Evolutionary conservation across 2,888 invertebrate species (phyloP), one percentile per base, ranked within the genome.

Genomic region (Mycalesis mineus): DNA sequence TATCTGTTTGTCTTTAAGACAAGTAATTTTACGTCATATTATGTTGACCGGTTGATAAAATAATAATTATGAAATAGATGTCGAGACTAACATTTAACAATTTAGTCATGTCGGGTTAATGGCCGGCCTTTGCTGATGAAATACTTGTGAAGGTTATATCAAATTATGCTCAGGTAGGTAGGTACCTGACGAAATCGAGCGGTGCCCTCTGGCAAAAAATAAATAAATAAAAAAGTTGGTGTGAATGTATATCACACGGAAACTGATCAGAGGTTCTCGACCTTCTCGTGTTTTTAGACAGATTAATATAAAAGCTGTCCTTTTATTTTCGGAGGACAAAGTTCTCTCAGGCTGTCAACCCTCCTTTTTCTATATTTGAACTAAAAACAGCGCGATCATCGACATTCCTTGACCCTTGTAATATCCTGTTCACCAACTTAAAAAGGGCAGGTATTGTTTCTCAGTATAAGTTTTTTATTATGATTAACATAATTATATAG

Each of bases 121-220:
- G 87, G 79, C 82, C 87, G 68, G 73, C 69, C 67, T 71, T 73
- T 74, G 68, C 73, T 81, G 80, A 82, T 77, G 82, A 82, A 81
- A 80, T 78, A 78, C 70, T 65, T 65, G 62, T 73, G 81, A 85
- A 85, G 85, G 83, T 84, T 80, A 79, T 76, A 75, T 73, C 74
- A 70, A 67, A 73, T 64, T 72, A 70, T 67, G 69, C 62, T 74
- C 80, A 84, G 80, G 81, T 75, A 79, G 22, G 63, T 79, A 84
- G 80, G 80, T 75, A 79, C 62, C 66, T 62, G 64, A 75, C 65
- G 68, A 67, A 68, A 66, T 65, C 62, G 70, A 69, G 66, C 76
- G 69, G 70, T 73, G 77, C 78, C 77, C 78, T 79, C 77, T 68
- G 61, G 62, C 62, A 66, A 70, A 67, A 67, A 67, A 66, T 47